Base-by-base conservation (phyloP, 2,888 invertebrate genomes). In the Shargacucullia verbasci region DNA sequence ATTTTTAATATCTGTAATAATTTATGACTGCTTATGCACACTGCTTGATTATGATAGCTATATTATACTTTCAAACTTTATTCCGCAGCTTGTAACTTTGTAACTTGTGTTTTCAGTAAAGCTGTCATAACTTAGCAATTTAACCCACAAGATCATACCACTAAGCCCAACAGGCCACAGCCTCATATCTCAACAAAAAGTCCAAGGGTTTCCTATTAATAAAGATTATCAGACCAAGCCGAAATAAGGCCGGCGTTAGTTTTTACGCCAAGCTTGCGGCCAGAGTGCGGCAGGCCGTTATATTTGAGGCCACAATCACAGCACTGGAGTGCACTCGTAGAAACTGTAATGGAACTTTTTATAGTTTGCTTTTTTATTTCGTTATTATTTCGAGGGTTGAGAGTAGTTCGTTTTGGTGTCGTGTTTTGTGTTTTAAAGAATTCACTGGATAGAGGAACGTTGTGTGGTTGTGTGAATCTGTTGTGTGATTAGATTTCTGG, bases 181-280 rank as follows among this genome's bases (percentile, higher is more conserved):
- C 20, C 20, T 20, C 44, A 45, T 31, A 57, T 69, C 37, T 29
- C 31, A 48, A 44, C 63, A 72, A 72, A 62, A 72, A 55, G 41
- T 45, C 43, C 43, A 35, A 38, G 39, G 43, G 48, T 11, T 59
- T 59, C 56, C 74, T 70, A 70, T 74, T 67, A 63, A 67, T 71
- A 73, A 74, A 63, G 63, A 74, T 74, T 71, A 74, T 63, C 47
- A 54, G 35, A 41, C 20, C 45, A 62, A 63, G 56, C 48, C 20
- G 2, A 20, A 20, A 20, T 20, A 20, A 20, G 20, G 20, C n/a
- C 20, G 20, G 20, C 41, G 54, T 60, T 53, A 37, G 59, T 54
- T 54, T 52, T 50, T 56, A 50, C 45, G 45, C 20, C 41, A 15
- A n/a, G n/a, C n/a, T n/a, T n/a, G 33, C 33, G 20, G 20, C 11